Conservation (phyloP, 2,113 vertebrate species). For the Anas platyrhynchos region DNA sequence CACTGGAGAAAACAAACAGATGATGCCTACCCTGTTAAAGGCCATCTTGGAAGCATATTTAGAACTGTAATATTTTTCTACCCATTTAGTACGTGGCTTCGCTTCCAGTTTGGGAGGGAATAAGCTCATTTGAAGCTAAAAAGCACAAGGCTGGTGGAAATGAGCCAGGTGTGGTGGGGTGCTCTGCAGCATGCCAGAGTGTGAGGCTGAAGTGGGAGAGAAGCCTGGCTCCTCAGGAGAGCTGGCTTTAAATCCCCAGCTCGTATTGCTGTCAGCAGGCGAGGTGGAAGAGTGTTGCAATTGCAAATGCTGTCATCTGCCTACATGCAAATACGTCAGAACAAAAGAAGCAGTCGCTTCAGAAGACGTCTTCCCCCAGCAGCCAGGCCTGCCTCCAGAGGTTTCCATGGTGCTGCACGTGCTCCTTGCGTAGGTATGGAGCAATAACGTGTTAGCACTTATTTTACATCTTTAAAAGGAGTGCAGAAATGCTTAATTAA, state of each 20-base stretch:
- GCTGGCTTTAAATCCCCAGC: neutral
- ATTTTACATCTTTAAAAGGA: neutral
- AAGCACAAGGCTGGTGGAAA: neutral
- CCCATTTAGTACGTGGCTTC: neutral
- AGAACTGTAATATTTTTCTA: neutral
- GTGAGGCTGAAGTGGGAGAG: neutral
- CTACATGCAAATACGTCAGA: neutral
- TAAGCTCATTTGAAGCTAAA: neutral
- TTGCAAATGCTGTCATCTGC: neutral
- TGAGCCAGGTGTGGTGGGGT: neutral
- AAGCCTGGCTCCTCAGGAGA: neutral
- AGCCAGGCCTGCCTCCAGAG: neutral
- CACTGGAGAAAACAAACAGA: neutral
- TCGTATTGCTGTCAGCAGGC: accelerated
- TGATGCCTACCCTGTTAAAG: neutral
- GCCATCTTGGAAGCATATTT: neutral
- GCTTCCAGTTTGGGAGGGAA: neutral
- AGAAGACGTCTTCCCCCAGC: neutral
- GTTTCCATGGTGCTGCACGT: neutral
- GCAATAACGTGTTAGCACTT: neutral
- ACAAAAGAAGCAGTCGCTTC: neutral
- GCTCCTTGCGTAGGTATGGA: slow-evolving; percentile 9
- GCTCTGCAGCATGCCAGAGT: neutral
- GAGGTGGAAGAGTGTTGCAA: neutral
- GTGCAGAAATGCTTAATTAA: slow-evolving; percentile 12